These are phyloP conservation scores for Nipponia nippon DNA, from an alignment of 2,113 vertebrate genomes.

Conservation along the genomic window DNA sequence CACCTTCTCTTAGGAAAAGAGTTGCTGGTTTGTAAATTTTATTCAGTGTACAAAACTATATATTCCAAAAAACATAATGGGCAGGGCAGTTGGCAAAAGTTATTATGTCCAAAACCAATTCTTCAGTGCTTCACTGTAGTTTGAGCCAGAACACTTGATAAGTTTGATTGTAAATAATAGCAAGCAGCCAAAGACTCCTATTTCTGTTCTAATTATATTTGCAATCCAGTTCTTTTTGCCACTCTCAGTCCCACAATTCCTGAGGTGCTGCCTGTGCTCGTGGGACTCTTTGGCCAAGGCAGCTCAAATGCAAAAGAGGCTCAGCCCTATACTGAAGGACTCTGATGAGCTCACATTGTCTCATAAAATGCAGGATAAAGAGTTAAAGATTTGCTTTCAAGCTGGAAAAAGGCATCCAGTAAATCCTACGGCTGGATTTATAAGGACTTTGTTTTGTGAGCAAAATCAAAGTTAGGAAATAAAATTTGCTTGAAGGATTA, in stretches of 20 bases:
- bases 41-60: not conserved
- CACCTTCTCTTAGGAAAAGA: not conserved
- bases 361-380: not conserved
- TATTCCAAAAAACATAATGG: not conserved
- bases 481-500: constrained; percentile 59
- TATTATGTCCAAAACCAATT: not conserved
- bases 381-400: constrained; percentile 17
- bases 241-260: not conserved
- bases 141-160: not conserved
- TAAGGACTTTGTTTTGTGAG: constrained; percentile 8
- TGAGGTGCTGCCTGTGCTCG: not conserved
- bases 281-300: not conserved
- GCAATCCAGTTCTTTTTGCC: not conserved
- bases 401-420: constrained; percentile 6
- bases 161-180: not conserved
- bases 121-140: not conserved
- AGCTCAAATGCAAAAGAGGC: not conserved
- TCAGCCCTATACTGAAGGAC: not conserved
- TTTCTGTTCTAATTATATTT: not conserved
- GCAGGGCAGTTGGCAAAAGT: not conserved
- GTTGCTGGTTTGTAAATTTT: not conserved
- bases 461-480: constrained; percentile 51
- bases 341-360: not conserved
- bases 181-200: not conserved
- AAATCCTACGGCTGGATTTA: not conserved